Percentiles rank a stretch among this genome's conserved stretches.
These are phyloP conservation scores for Halesus radiatus DNA, from an alignment of 1,140 invertebrate genomes.

Conservation along the genomic window DNA sequence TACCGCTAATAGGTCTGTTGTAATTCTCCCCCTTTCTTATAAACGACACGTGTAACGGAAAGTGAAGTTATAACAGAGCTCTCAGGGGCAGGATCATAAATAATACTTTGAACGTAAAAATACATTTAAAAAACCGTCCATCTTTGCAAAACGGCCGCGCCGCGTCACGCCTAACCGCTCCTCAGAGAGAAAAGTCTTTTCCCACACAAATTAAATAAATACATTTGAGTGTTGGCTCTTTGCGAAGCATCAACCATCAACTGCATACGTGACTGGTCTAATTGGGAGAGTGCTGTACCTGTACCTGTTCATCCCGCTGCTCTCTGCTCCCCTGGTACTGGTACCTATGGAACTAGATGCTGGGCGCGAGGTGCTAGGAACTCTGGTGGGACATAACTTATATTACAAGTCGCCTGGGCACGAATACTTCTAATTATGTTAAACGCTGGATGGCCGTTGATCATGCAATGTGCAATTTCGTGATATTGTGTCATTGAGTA, in stretches of 20 bases:
- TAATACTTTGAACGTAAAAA: too few relatives aligned
- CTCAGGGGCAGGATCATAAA: too few relatives aligned
- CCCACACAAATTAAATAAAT: slow-evolving; percentile 43
- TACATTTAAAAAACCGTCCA: too few relatives aligned
- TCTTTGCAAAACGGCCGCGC: not conserved
- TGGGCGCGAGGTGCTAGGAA: not conserved
- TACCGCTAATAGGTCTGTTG: too few relatives aligned
- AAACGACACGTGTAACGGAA: too few relatives aligned
- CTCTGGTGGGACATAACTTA: not conserved
- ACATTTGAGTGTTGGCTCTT: not conserved
- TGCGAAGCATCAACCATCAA: slow-evolving; percentile 3
- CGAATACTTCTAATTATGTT: too few relatives aligned
- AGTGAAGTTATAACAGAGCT: too few relatives aligned
- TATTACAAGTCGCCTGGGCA: too few relatives aligned
- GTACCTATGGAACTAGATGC: not conserved
- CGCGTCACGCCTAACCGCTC: slow-evolving; percentile 11
- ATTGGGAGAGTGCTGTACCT: slow-evolving; percentile 46
- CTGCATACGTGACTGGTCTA: slow-evolving; percentile 51
- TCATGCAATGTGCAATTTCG: too few relatives aligned
- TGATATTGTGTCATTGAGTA: too few relatives aligned
- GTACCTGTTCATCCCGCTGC: slow-evolving; percentile 1
- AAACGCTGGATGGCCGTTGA: too few relatives aligned
- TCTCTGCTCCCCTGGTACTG: not conserved
- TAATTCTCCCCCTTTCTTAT: too few relatives aligned
- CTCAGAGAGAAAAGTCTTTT: slow-evolving; percentile 6